Evolutionary conservation across 2,797 vertebrate genomes (phyloP).

Genomic region (Channallabes apus): DNA sequence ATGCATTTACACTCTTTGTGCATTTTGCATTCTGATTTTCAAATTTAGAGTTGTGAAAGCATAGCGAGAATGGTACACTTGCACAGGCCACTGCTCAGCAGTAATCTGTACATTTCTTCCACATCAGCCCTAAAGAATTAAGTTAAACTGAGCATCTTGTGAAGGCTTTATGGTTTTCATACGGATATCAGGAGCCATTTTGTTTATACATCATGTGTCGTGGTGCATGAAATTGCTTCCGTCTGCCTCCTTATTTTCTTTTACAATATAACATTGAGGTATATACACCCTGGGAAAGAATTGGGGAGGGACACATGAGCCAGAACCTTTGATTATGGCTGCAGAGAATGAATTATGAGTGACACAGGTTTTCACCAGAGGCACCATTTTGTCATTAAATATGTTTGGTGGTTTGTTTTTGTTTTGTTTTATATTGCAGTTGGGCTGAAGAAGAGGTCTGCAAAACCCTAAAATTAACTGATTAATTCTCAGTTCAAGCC

Average conservation of each 20-base stretch:
- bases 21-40: constrained; percentile 52
- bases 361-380: constrained; percentile 32
- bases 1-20: constrained; percentile 40
- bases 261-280: constrained; percentile 56
- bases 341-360: constrained; percentile 35
- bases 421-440: constrained; percentile 35
- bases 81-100: constrained; percentile 41
- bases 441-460: constrained; percentile 20
- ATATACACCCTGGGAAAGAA: constrained; percentile 38
- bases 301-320: constrained; percentile 6
- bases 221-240: constrained; percentile 68
- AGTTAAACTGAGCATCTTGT: constrained; percentile 60
- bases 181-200: constrained; percentile 62
- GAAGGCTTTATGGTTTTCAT: constrained; percentile 59
- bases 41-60: constrained; percentile 47
- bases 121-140: constrained; percentile 57
- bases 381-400: constrained; percentile 35
- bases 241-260: constrained; percentile 51
- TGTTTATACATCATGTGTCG: constrained; percentile 65
- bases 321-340: constrained; percentile 37
- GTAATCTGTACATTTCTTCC: constrained; percentile 49
- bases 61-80: constrained; percentile 4
- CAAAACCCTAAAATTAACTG: constrained; percentile 30
- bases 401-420: constrained; percentile 15
- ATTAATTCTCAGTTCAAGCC: constrained; percentile 40